Evolutionary conservation across 92 coral and sea anemone genomes (phyloP), one percentile per base, ranked within the genome.

Genomic region (Zoanthus sansibaricus): DNA sequence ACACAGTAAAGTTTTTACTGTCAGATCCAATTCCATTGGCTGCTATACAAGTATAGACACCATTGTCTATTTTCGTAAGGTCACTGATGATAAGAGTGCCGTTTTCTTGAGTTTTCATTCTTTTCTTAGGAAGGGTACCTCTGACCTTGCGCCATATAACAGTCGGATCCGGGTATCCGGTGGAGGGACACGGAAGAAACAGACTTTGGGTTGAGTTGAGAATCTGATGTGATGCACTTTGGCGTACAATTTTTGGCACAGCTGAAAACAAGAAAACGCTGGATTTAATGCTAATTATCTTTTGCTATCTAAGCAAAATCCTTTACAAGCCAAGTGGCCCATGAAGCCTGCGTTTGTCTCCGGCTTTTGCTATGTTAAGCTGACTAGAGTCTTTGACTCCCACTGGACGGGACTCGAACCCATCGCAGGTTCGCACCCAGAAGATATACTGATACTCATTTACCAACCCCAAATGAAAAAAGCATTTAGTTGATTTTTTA

Each of bases 161-260:
- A 8, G 55, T 68, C 25, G 98, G 96, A 64, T 72, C 46, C 18
- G 99, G 99, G 84, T 79, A 89, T 6, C 96, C 99, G 75, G 93
- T 93, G 72, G 91, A 91, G 46, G 83, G 70, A 62, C 99, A 97
- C 82, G 79, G 71, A 45, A 94, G 87, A 32, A 55, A 31, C 71
- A 94, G 86, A 33, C 61, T 85, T 3, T 83, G 25, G 45, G 82
- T 67, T 10, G 89, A 48, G 30, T 82, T 88, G 49, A 94, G 31
- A 51, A 42, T 82, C 8, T 85, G 76, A 4, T 25, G 30, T 14
- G 78, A 16, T 32, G 92, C 84, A 18, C 78, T 89, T 74, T 82
- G 62, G 68, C 79, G 87, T 79, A 67, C 77, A 30, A 94, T 92
- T 37, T 86, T 82, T 52, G 98, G 98, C 15, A 67, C 87, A 37